Evolutionary conservation across 1,140 invertebrate species (phyloP).

Genomic region (Sipha flava): DNA sequence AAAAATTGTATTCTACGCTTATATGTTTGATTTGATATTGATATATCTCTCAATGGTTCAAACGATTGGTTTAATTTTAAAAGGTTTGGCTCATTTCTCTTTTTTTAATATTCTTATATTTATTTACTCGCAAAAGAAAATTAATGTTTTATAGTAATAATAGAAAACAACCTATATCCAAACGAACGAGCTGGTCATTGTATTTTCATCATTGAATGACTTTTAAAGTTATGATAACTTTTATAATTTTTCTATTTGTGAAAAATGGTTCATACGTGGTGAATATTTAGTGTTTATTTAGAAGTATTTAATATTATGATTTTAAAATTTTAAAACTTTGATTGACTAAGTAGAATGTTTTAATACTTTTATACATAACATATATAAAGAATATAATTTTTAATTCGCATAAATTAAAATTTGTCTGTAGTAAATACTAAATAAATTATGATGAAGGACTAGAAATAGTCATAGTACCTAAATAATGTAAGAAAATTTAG

Average conservation of each 20-base stretch:
- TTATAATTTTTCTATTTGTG: neutral
- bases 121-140: neutral
- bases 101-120: conserved; percentile 5
- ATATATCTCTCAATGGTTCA: neutral
- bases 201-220: neutral
- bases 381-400: too few species aligned
- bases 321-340: too few species aligned
- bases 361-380: too few species aligned
- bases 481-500: too few species aligned
- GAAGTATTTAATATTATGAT: too few species aligned
- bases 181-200: neutral
- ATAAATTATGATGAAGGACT: too few species aligned
- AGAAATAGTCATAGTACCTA: too few species aligned
- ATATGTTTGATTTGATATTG: neutral
- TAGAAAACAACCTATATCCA: neutral
- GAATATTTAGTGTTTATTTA: too few species aligned
- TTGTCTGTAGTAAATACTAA: too few species aligned
- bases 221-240: neutral
- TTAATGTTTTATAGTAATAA: neutral
- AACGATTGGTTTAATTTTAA: neutral
- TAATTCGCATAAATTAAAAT: too few species aligned
- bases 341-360: too few species aligned
- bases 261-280: too few species aligned
- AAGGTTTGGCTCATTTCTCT: neutral
- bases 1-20: neutral